Percentiles rank a stretch among this genome's conserved stretches.
Evolutionary conservation across 2,888 invertebrate genomes (phyloP).

Genomic region (Pelosia muscerda): DNA sequence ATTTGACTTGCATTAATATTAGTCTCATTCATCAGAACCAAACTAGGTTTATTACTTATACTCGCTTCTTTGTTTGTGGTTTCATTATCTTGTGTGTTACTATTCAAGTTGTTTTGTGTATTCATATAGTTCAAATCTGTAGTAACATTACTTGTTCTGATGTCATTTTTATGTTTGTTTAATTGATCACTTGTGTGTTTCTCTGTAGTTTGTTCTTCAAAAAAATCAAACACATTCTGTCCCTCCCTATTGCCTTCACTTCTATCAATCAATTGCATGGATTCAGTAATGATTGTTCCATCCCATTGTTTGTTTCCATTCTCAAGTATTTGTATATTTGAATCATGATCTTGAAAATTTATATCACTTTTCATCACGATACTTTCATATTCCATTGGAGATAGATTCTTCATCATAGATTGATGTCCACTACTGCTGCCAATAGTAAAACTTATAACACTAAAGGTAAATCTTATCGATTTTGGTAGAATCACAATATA

Average conservation of each 20-base stretch:
- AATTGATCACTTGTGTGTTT: neutral
- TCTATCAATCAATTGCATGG: constrained; percentile 14
- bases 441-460: constrained; percentile 1
- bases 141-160: constrained; percentile 14
- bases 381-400: constrained; percentile 15
- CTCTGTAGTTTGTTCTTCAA: neutral
- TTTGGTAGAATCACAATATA: constrained; percentile 15
- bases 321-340: constrained; percentile 12
- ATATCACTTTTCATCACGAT: constrained; percentile 27
- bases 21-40: neutral
- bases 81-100: neutral
- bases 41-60: neutral
- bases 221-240: constrained; percentile 1
- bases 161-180: constrained; percentile 1
- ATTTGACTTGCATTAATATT: constrained; percentile 15
- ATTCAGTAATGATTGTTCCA: constrained; percentile 19
- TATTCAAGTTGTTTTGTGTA: constrained; percentile 12
- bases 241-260: neutral
- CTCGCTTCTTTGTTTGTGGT: neutral
- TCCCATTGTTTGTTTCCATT: constrained; percentile 18
- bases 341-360: constrained; percentile 7
- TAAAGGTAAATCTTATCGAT: neutral
- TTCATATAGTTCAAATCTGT: constrained; percentile 31
- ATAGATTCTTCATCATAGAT: constrained; percentile 16
- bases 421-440: constrained; percentile 24